Conservation (phyloP, 2,113 vertebrate genomes). For the Grus americana region DNA sequence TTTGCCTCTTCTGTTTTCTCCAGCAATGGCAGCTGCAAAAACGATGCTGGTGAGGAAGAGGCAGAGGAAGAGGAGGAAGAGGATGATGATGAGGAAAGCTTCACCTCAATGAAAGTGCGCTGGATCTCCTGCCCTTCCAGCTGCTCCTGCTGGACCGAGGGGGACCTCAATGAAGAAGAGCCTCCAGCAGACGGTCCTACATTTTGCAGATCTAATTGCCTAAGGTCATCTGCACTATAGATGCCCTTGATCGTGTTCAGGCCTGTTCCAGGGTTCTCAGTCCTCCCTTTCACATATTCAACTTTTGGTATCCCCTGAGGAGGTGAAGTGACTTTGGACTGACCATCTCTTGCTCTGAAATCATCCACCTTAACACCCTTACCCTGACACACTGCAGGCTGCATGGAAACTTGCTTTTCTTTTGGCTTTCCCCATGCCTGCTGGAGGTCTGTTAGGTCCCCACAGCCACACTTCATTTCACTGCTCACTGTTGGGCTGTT, state of each 20-base stretch:
- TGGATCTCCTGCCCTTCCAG: constrained; percentile 71
- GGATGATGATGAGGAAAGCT: constrained; percentile 71
- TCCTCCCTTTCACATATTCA: not conserved
- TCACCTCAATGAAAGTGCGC: constrained; percentile 81
- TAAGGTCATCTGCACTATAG: constrained; percentile 10
- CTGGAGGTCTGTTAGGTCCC: not conserved
- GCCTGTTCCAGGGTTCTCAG: not conserved
- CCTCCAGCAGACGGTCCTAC: not conserved
- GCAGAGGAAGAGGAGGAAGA: constrained; percentile 53
- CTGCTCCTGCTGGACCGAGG: constrained; percentile 40
- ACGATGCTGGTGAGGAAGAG: constrained; percentile 45
- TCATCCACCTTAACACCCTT: not conserved
- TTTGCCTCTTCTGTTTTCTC: constrained; percentile 14
- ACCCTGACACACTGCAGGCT: not conserved
- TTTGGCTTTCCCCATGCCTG: not conserved
- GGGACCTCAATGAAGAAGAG: not conserved
- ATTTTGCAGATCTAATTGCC: not conserved
- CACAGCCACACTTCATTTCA: not conserved
- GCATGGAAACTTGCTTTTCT: not conserved
- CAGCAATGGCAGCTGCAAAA: constrained; percentile 36
- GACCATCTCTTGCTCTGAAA: not conserved
- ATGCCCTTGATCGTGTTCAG: not conserved
- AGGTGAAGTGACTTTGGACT: constrained; percentile 31
- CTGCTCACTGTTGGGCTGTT: not conserved
- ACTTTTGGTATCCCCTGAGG: constrained; percentile 9